Conservation (phyloP, 2,888 invertebrate species). For the Anticlea derivata region DNA sequence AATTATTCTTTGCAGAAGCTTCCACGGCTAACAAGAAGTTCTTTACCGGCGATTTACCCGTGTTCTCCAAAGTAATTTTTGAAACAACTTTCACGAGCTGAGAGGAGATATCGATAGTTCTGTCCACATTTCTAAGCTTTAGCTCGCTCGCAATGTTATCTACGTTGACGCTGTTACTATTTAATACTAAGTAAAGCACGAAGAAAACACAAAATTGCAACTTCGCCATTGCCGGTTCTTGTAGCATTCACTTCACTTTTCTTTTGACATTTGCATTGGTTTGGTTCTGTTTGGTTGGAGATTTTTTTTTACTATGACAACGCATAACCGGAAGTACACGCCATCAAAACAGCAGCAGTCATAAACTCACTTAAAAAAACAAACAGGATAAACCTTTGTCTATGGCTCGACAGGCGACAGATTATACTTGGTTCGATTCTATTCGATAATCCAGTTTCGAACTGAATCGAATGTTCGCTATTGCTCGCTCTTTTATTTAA, state of each 20-base stretch:
- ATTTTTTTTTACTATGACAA: constrained; percentile 62
- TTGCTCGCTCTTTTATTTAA: too few relatives aligned
- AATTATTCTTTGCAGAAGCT: constrained; percentile 81
- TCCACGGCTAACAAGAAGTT: constrained; percentile 89
- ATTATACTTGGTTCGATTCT: too few relatives aligned
- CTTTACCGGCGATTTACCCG: constrained; percentile 88
- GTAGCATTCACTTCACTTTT: constrained; percentile 7
- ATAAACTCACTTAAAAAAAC: too few relatives aligned
- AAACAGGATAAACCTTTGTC: constrained; percentile 43
- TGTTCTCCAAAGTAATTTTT: constrained; percentile 93
- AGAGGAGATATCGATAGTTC: constrained; percentile 93
- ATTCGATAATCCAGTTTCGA: too few relatives aligned
- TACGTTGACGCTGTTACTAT: constrained; percentile 61
- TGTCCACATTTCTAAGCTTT: constrained; percentile 91
- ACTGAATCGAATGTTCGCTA: too few relatives aligned
- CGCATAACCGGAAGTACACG: constrained; percentile 75
- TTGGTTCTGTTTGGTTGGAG: too few relatives aligned
- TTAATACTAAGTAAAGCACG: constrained; percentile 55
- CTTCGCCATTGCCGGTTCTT: constrained; percentile 72
- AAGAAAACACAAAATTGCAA: constrained; percentile 61
- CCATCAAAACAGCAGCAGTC: too few relatives aligned
- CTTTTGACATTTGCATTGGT: constrained; percentile 26
- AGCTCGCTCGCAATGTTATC: constrained; percentile 83
- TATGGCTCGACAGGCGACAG: constrained; percentile 22
- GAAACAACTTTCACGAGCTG: constrained; percentile 94